These are phyloP conservation scores for Cotesia chilonis DNA, from an alignment of 1,140 invertebrate genomes.

Conservation along the genomic window DNA sequence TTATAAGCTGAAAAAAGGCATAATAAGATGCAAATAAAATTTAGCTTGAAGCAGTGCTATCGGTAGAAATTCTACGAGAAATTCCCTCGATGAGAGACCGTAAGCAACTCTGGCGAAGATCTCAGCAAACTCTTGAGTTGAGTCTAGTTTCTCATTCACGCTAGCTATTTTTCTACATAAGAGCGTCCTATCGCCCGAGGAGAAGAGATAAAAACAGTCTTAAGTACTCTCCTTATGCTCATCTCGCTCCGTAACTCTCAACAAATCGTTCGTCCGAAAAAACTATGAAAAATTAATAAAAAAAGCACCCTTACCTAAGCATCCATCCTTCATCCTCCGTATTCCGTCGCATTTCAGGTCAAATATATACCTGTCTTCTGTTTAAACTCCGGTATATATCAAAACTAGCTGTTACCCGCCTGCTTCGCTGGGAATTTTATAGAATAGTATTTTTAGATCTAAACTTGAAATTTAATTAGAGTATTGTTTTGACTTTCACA, in stretches of 20 bases:
- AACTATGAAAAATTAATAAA: not conserved
- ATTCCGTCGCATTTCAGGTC: not conserved
- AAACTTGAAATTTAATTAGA: too few species aligned
- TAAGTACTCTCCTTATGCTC: conserved; percentile 27
- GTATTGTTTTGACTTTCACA: too few species aligned
- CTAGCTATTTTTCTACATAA: conserved; percentile 26
- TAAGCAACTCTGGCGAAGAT: not conserved
- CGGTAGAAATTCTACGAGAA: not conserved
- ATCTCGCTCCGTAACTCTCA: not conserved
- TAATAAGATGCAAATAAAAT: conserved; percentile 14
- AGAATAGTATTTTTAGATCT: too few species aligned
- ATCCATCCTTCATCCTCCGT: too few species aligned
- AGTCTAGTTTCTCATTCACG: conserved; percentile 17
- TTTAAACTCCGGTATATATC: not conserved
- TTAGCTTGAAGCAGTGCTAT: not conserved
- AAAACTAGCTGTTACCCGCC: not conserved
- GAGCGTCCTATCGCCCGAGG: conserved; percentile 25
- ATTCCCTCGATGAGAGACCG: not conserved
- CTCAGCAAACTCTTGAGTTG: not conserved
- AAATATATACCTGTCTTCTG: not conserved
- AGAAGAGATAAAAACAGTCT: conserved; percentile 28
- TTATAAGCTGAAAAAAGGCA: not conserved
- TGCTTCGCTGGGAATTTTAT: too few species aligned
- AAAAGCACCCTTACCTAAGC: not conserved
- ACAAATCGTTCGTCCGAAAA: not conserved